Evolutionary conservation across 2,888 invertebrate species (phyloP), one percentile per base, ranked within the genome.

Genomic region (Cephus runcator): DNA sequence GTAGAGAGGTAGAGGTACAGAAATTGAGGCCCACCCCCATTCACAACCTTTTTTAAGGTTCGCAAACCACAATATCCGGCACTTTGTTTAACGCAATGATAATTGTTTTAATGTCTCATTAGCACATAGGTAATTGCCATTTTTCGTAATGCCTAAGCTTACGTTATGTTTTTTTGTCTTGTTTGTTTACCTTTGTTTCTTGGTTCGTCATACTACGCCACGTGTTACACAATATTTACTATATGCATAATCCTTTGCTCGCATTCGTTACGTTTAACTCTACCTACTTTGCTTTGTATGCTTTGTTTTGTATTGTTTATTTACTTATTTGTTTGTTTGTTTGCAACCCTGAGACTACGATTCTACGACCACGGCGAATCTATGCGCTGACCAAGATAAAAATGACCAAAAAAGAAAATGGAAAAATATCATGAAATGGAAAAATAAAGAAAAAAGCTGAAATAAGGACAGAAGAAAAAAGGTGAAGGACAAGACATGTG

Each of bases 341-440:
- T 84, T 87, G 85, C 82, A 87, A 90, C 87, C 89, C 88, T 89
- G 89, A 89, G 88, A 88, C 87, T 88, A 89, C 83, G 82, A 89
- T 88, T 87, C 87, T 87, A 89, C 84, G 81, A 23, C 85, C 87
- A 88, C 85, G 89, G 86, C 86, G 87, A 89, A 88, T 84, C 80
- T 84, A 79, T 80, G 77, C 82, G 84, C 79, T 78, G 73, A 76
- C 75, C 78, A 73, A 36, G 36, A 34, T 34, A 34, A 73, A 6
- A 75, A 82, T 15, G 12, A 12, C 12, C 1, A 79, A 56, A 81
- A 81, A 80, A 56, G 0, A 23, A 40, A 23, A 56, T 9, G 6
- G 6, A 56, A 56, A 56, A 56, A 23, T 6, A 23, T 40, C 40
- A 12, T 6, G 23, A 23, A 23, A 23, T 2, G 3, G 4, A 15